Evolutionary conservation across 2,113 vertebrate species (phyloP), one percentile per base, ranked within the genome.

Genomic region (Callorhinus ursinus): DNA sequence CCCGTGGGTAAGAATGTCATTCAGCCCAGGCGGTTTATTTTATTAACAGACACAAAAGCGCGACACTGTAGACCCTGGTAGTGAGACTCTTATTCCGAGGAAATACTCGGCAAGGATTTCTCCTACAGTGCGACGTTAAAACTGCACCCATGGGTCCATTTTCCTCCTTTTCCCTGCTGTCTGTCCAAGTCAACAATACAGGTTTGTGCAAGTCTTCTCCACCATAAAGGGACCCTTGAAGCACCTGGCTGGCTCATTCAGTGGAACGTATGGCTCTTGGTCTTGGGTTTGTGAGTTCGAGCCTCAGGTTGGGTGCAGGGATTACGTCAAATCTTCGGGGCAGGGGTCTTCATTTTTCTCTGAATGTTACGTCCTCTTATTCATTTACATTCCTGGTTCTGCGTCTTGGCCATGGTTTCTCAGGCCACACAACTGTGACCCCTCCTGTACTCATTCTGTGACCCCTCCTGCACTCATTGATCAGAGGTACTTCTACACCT

Each of bases 1-100:
- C 99, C 99, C 76, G 99, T 99, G 79, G 99, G 99, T 99, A 99
- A 99, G 99, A 61, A 65, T 93, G 2, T 26, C 77, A 71, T 57
- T 0, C 0, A 57, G 0, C 19, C 82, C 55, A 33, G 53, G 55
- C 79, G 57, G 65, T 67, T 88, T 81, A 31, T 77, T 61, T 82
- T 79, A 69, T 79, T 86, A 88, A 71, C 21, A 61, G 24, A 71
- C 57, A 76, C 22, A 89, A 7, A 87, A 61, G n/a, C 57, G 53
- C 59, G 51, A 5, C 9, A 77, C 4, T 36, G 10, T 61, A 59
- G 46, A 53, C 21, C 81, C 11, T 55, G 15, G 71, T 59, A 57
- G 42, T 63, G 57, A 26, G 49, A 59, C 2, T 63, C 83, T 77
- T 55, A 51, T 51, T 84, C 77, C 89, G n/a, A 83, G 65, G 28